These are phyloP conservation scores for Plectropomus leopardus DNA, from an alignment of 2,113 vertebrate genomes.

Conservation along the genomic window DNA sequence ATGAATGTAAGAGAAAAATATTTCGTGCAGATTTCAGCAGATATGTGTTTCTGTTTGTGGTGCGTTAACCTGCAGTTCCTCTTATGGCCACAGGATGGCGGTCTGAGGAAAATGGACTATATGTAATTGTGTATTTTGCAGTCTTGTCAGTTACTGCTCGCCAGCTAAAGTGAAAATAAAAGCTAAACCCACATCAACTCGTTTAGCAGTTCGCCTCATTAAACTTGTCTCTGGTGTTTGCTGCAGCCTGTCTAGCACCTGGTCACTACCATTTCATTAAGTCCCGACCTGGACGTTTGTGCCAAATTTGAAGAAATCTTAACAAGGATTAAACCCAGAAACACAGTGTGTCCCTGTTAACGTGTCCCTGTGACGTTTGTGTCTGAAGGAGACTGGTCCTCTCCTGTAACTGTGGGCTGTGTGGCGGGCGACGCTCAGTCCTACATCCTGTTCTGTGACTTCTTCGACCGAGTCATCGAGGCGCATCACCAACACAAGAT, in stretches of 20 bases:
- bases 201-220: no score
- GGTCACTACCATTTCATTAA: no score
- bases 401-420: slow-evolving; percentile 72
- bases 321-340: no score
- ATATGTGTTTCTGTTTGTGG: neutral
- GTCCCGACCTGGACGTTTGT: no score
- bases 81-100: neutral
- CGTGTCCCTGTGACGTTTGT: neutral
- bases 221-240: no score
- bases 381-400: slow-evolving; percentile 20
- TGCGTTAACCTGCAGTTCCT: neutral
- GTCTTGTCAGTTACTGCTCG: no score
- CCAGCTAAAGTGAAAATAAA: no score
- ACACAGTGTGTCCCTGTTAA: neutral
- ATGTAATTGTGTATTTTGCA: no score
- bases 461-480: slow-evolving; percentile 84
- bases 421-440: slow-evolving; percentile 82
- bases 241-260: no score
- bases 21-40: neutral
- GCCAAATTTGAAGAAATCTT: no score
- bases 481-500: slow-evolving; percentile 78
- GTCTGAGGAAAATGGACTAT: neutral
- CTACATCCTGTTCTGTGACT: slow-evolving; percentile 85
- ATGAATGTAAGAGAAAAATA: no score
- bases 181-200: no score